Evolutionary conservation across 2,797 vertebrate species (phyloP).

Genomic region (Hipposideros larvatus): DNA sequence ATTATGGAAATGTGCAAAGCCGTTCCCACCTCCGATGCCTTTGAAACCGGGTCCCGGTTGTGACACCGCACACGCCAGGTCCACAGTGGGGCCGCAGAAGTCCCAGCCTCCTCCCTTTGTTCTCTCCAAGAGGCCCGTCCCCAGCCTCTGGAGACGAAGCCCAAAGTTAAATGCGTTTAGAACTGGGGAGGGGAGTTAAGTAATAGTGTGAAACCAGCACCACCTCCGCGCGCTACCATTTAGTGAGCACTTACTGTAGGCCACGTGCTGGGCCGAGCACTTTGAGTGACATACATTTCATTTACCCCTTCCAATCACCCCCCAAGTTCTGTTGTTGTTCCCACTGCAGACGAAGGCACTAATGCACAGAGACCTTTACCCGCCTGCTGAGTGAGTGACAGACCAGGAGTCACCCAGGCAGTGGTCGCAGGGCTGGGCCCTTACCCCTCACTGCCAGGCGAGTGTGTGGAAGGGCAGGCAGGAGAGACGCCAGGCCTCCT

Average conservation of each 20-base stretch:
- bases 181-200: accelerated
- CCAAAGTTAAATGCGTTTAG: background rate
- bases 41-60: accelerated
- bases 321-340: background rate
- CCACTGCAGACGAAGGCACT: accelerated
- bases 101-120: background rate
- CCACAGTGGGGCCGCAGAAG: accelerated
- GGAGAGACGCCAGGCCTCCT: accelerated
- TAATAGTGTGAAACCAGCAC: accelerated
- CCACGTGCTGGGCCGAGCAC: background rate
- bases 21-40: background rate
- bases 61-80: accelerated
- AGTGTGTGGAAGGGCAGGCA: accelerated
- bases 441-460: accelerated
- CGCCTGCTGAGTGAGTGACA: accelerated
- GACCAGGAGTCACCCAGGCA: background rate
- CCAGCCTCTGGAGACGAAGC: background rate
- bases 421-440: background rate
- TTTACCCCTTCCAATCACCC: accelerated
- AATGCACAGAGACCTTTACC: too few relatives aligned
- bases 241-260: accelerated
- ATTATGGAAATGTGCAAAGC: background rate
- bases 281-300: accelerated
- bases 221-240: accelerated
- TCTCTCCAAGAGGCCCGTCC: background rate